phyloP scores from a whole-genome alignment of 2,888 invertebrate species.

The Lobophora halterata region DNA sequence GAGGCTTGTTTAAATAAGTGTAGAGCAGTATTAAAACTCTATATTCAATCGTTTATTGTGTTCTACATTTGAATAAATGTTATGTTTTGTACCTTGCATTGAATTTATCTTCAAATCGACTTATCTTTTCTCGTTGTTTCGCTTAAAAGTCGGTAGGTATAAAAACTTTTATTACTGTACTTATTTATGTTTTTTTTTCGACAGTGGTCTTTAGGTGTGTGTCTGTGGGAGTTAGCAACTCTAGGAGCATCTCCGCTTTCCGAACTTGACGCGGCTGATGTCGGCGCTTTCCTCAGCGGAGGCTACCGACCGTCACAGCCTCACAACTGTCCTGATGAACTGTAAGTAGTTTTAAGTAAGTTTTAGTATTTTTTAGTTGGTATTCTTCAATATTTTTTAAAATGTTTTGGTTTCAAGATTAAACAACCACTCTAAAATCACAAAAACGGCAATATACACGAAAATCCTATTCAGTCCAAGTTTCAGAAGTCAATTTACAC shows the following conservation, averaged over 20 bases:
- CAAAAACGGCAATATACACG: constrained; percentile 1
- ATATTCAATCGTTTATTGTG: too few relatives aligned
- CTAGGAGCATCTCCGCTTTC: constrained; percentile 94
- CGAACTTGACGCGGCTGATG: constrained; percentile 96
- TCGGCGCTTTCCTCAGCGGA: constrained; percentile 91
- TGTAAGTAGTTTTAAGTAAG: constrained; percentile 82
- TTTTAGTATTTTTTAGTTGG: neutral
- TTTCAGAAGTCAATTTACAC: constrained; percentile 26
- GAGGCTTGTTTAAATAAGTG: too few relatives aligned
- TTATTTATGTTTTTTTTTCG: constrained; percentile 15
- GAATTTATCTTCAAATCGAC: too few relatives aligned
- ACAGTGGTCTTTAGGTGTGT: constrained; percentile 97
- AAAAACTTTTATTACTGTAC: too few relatives aligned
- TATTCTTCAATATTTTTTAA: neutral
- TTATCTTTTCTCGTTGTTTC: too few relatives aligned
- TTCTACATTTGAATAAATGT: too few relatives aligned
- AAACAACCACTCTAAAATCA: neutral
- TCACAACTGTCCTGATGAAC: constrained; percentile 96
- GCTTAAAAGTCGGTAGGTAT: too few relatives aligned
- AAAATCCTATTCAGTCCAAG: constrained; percentile 7
- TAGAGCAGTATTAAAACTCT: too few relatives aligned
- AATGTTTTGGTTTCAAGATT: too few relatives aligned
- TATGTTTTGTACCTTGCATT: too few relatives aligned
- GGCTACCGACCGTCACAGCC: constrained; percentile 96
- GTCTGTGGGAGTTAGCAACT: constrained; percentile 96